Percentiles rank a stretch among this genome's conserved stretches.
Conservation (phyloP, 2,113 vertebrate genomes). For the Dromaius novaehollandiae region DNA sequence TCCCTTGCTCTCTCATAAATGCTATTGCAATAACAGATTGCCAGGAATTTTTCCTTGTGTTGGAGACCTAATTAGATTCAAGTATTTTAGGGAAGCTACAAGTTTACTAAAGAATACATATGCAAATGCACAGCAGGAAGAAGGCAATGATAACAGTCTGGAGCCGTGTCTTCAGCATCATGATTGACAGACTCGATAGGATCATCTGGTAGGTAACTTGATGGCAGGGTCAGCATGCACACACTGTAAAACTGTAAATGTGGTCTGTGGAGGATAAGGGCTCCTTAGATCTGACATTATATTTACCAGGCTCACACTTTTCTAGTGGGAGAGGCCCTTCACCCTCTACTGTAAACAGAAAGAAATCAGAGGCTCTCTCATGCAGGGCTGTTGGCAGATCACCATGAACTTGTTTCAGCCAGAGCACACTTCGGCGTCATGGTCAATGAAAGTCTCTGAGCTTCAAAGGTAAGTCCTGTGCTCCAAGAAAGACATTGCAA, state of each 20-base stretch:
- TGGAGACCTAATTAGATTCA: background rate
- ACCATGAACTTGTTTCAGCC: conserved; percentile 80
- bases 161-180: background rate
- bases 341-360: conserved; percentile 78
- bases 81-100: background rate
- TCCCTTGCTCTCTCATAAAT: background rate
- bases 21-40: background rate
- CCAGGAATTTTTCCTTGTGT: background rate
- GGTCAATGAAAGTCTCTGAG: conserved; percentile 86
- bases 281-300: conserved; percentile 74
- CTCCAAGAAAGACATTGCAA: conserved; percentile 87
- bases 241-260: conserved; percentile 59
- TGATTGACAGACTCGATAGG: conserved; percentile 33
- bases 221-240: background rate
- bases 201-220: conserved; percentile 72
- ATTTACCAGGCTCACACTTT: conserved; percentile 69
- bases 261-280: conserved; percentile 70
- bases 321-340: conserved; percentile 65
- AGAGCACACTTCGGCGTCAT: conserved; percentile 81
- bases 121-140: background rate
- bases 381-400: conserved; percentile 75
- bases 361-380: conserved; percentile 70
- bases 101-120: background rate
- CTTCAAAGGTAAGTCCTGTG: conserved; percentile 84
- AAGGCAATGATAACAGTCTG: background rate